Conservation (phyloP, 2,113 vertebrate species). For the Myodes glareolus region DNA sequence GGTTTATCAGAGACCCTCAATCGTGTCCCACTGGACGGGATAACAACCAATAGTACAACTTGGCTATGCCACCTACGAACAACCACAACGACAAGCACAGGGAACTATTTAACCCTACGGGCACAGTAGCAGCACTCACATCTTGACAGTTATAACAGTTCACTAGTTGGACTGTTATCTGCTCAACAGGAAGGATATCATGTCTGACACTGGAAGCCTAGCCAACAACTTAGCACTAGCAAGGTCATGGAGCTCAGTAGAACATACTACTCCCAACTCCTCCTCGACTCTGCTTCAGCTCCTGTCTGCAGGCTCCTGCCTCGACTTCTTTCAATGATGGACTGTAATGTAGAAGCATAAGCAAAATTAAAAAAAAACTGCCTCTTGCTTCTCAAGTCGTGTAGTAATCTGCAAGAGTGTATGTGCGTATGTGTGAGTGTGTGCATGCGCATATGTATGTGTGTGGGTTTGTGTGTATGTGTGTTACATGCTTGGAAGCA, state of each 20-base stretch:
- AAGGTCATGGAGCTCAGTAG: background rate
- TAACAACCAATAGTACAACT: background rate
- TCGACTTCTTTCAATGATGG: background rate
- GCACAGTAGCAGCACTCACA: background rate
- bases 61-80: background rate
- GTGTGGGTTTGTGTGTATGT: background rate
- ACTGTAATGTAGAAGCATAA: background rate
- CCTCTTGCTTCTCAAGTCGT: background rate
- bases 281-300: background rate
- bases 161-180: background rate
- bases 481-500: background rate
- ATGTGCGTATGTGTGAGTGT: background rate
- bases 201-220: background rate
- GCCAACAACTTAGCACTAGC: background rate
- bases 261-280: background rate
- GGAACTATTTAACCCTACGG: background rate
- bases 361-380: background rate
- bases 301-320: background rate
- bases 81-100: background rate
- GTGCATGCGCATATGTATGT: background rate
- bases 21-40: no score
- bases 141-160: no score
- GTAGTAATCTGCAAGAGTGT: background rate
- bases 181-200: no score
- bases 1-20: no score